These are phyloP conservation scores for Sebastes glaucus DNA, from an alignment of 2,797 vertebrate genomes.

Conservation along the genomic window DNA sequence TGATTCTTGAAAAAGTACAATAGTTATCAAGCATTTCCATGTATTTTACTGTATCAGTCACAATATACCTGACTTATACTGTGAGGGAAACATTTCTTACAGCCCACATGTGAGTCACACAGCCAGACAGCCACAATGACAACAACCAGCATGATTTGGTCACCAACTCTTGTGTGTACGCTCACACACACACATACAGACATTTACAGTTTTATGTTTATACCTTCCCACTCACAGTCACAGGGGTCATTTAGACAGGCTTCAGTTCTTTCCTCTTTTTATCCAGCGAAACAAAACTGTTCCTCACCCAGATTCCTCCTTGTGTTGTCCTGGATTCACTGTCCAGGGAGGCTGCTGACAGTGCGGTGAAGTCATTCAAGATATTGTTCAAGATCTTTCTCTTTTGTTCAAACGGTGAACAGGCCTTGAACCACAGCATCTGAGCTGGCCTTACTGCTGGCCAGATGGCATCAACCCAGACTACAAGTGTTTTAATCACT, in stretches of 20 bases:
- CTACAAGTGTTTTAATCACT: neutral
- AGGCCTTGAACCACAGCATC: neutral
- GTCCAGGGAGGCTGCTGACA: neutral
- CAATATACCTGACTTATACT: neutral
- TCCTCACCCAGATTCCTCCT: neutral
- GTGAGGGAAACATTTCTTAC: slow-evolving; percentile 13
- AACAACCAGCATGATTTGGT: neutral
- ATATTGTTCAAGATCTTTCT: neutral
- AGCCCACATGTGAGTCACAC: slow-evolving; percentile 22
- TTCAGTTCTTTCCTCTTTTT: slow-evolving; percentile 17
- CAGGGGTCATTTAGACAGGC: slow-evolving; percentile 19
- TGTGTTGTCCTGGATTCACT: slow-evolving; percentile 1
- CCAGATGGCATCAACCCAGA: neutral
- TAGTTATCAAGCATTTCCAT: neutral
- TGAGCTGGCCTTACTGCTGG: neutral
- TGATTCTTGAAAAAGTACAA: neutral
- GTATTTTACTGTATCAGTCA: neutral
- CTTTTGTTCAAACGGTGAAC: neutral
- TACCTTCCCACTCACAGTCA: slow-evolving; percentile 9
- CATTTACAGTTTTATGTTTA: slow-evolving; percentile 21
- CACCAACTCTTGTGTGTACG: neutral
- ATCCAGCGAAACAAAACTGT: neutral
- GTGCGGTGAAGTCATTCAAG: neutral
- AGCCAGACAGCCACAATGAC: slow-evolving; percentile 35
- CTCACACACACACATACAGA: neutral